phyloP scores from a whole-genome alignment of 2,797 vertebrate genomes.

The Lacerta viridis region DNA sequence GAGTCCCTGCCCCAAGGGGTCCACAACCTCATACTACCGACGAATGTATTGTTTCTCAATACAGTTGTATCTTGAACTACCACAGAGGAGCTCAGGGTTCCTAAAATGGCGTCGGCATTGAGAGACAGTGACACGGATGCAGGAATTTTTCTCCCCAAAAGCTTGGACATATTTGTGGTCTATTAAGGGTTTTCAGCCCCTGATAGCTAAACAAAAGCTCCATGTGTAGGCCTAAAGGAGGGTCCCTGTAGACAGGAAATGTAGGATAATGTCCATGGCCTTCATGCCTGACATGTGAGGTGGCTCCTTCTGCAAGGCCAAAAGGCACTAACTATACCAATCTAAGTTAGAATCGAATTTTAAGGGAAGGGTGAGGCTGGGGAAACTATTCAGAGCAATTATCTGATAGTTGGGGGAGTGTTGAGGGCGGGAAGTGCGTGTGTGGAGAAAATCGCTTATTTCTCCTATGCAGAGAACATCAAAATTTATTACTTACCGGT shows the following conservation, averaged over 20 bases:
- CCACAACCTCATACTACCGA: neutral
- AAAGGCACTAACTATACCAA: too few relatives aligned
- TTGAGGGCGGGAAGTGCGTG: too few relatives aligned
- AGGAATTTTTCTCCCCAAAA: neutral
- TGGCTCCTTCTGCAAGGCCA: too few relatives aligned
- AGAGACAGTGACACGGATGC: neutral
- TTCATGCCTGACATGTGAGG: too few relatives aligned
- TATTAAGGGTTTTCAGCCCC: neutral
- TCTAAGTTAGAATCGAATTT: too few relatives aligned
- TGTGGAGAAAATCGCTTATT: neutral
- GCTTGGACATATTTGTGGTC: neutral
- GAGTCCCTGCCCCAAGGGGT: neutral
- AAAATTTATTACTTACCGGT: neutral
- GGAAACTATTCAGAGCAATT: neutral
- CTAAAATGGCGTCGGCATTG: too few relatives aligned
- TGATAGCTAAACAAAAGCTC: neutral
- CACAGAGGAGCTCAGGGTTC: too few relatives aligned
- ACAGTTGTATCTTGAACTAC: too few relatives aligned
- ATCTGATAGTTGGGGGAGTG: too few relatives aligned
- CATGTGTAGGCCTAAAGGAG: neutral
- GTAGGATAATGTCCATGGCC: neutral
- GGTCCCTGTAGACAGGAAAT: neutral
- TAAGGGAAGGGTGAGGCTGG: neutral
- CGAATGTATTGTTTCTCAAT: neutral
- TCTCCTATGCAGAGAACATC: neutral